A percentile compares a stretch with the other conserved stretches of the same genome.
Conservation (phyloP, 2,113 vertebrate genomes). For the Neodontobutis hainanensis region DNA sequence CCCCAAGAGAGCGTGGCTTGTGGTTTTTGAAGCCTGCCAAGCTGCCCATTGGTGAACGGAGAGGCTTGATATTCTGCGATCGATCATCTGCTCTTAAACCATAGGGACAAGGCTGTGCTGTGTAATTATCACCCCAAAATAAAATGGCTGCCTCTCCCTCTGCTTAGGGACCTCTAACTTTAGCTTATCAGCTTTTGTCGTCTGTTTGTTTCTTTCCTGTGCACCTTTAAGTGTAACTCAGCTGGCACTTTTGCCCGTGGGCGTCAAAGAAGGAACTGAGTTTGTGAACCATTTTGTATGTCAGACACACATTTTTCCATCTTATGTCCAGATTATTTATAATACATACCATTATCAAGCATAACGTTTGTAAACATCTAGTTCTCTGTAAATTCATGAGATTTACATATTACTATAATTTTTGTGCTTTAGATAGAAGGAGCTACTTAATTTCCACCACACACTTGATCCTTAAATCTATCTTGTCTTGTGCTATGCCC, state of each 20-base stretch:
- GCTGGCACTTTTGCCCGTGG: conserved; percentile 7
- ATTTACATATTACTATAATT: neutral
- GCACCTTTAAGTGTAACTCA: conserved; percentile 26
- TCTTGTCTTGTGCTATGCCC: conserved; percentile 8
- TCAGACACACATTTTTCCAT: conserved; percentile 30
- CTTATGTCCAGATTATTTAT: conserved; percentile 3
- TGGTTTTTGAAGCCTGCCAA: conserved; percentile 60
- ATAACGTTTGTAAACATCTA: too few relatives aligned
- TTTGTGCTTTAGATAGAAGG: neutral
- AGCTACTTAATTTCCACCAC: conserved; percentile 1
- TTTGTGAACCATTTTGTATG: conserved; percentile 15
- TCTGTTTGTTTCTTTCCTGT: conserved; percentile 1
- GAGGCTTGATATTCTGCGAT: conserved; percentile 72
- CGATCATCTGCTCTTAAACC: conserved; percentile 77
- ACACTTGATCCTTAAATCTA: neutral
- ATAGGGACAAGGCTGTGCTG: conserved; percentile 45
- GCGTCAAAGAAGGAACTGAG: conserved; percentile 21
- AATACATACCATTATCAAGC: too few relatives aligned
- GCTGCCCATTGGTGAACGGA: conserved; percentile 36
- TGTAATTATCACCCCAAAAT: conserved; percentile 79
- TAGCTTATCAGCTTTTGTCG: conserved; percentile 31
- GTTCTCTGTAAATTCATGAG: too few relatives aligned
- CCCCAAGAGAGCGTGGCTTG: conserved; percentile 42
- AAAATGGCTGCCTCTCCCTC: conserved; percentile 58
- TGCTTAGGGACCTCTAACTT: conserved; percentile 33